Evolutionary conservation across 2,888 invertebrate species (phyloP), one percentile per base, ranked within the genome.

Genomic region (Nephrocerus scutellatus): DNA sequence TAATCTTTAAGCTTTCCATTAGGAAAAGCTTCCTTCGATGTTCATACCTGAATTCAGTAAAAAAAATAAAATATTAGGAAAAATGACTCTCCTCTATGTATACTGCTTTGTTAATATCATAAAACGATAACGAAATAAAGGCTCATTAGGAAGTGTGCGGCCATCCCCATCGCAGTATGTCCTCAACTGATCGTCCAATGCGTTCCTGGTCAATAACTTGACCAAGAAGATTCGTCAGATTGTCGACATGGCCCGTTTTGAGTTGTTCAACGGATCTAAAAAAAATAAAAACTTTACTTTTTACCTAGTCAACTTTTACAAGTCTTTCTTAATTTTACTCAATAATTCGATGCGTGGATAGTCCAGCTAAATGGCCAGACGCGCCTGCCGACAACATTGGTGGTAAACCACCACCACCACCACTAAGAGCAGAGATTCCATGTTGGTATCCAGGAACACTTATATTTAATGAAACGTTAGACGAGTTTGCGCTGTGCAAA

Each of bases 131-230:
- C 8, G 13, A 26, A 26, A 26, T 10, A 12, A n/a, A 6, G 9
- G 9, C 8, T 6, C 18, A 30, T 33, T 44, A 48, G 21, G 46
- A 46, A 22, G 41, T 28, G 36, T 43, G 41, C 20, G 48, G 39
- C 49, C 50, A 52, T 31, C 32, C 47, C 50, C 51, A 52, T 16
- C 44, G 43, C 20, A 46, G 48, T 20, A 50, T 22, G 20, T 49
- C 46, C n/a, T 48, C 46, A 8, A 41, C 45, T 6, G 49, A 31
- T 14, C 48, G 41, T 13, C 44, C 46, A 7, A 44, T 25, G 2
- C 46, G 50, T 28, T 46, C 43, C 6, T 46, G 33, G 10, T 46
- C 50, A 8, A 46, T 43, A 7, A 40, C 46, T 41, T 44, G 44
- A 14, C 46, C 44, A 12, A 46, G 44, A 21, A 46, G 21, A 30